Base-by-base conservation (phyloP, 2,797 vertebrate species). In the Cichlasoma orientale region DNA sequence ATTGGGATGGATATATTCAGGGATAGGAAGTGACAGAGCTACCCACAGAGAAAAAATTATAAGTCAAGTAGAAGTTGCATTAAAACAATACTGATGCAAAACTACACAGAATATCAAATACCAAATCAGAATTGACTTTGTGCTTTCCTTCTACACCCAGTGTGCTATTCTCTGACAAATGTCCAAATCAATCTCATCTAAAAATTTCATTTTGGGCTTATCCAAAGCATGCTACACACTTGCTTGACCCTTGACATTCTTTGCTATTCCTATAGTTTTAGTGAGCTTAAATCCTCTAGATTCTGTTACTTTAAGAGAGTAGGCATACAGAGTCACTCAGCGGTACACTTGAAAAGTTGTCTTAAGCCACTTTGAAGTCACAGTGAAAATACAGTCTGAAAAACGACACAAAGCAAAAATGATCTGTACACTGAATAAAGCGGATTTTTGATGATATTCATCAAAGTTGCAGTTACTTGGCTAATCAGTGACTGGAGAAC, bases 1-100 rank as follows among this genome's bases (percentile, higher is more conserved):
- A 74, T 72, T 19, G 7, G 50, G 56, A 80, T 83, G 75, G 89
- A 85, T 78, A 47, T 16, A 50, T 86, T 76, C 11, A 82, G 66
- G 78, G 74, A 78, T 41, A 75, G 53, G 5, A 44, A 66, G 79
- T 2, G 70, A 85, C 23, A 16, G 56, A 71, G 25, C 70, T 23
- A 61, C 88, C 76, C 74, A 27, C 33, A 23, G 2, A 18, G 7
- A 1, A 61, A 68, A 78, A 63, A 18, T 27, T n/a, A 27, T 27
- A 27, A 61, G 36, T 53, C 13, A 6, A 23, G n/a, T 41, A 18
- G 18, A 82, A 54, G 38, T 21, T 56, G 38, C 12, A 61, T 9
- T n/a, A 27, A 70, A 79, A 56, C 10, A 18, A 68, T 50, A n/a
- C 25, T 29, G 18, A 68, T 5, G 41, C 63, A 68, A 50, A 68